Base-by-base conservation (phyloP, 1,140 invertebrate genomes). In the Streblospio benedicti region DNA sequence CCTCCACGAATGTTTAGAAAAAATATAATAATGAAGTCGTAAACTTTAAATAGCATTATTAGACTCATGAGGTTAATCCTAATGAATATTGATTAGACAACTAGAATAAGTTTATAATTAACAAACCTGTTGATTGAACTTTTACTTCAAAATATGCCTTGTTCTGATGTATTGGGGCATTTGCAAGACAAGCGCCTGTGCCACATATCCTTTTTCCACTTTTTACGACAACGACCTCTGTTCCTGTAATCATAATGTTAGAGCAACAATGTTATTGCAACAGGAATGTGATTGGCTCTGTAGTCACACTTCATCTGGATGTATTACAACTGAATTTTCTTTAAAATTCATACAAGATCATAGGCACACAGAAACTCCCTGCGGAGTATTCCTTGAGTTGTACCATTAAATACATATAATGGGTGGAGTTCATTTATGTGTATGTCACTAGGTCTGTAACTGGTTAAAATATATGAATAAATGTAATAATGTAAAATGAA, bases 81-180 rank as follows among this genome's bases (percentile, higher is more conserved):
- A 9, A n/a, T n/a, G n/a, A 38, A 38, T n/a, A 38, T n/a, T 38
- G n/a, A 38, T 38, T 38, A 38, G n/a, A 38, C n/a, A 38, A 9
- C 9, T 38, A 9, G 9, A 38, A 9, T 38, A 9, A 9, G 35
- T 38, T 9, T 43, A 6, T 49, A 58, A 12, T 28, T 12, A 57
- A 9, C 38, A 33, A 41, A 72, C 93, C 94, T 67, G 87, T 86
- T 74, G 97, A 93, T 77, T 97, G 94, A 60, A 99, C 79, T 81
- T 98, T 97, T 2, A 97, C 88, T 84, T 99, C 95, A 81, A 98
- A 99, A 78, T 97, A 99, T 16, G 93, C 90, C 82, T 99, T 99
- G 67, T 94, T 96, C 77, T 99, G 96, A 14, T 91, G 87, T 94
- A 78, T 81, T 0, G 95, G 94, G 27, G 91, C 91, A 76, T 89